These are phyloP conservation scores for Capromys pilorides DNA, from an alignment of 2,797 vertebrate genomes.

Conservation along the genomic window DNA sequence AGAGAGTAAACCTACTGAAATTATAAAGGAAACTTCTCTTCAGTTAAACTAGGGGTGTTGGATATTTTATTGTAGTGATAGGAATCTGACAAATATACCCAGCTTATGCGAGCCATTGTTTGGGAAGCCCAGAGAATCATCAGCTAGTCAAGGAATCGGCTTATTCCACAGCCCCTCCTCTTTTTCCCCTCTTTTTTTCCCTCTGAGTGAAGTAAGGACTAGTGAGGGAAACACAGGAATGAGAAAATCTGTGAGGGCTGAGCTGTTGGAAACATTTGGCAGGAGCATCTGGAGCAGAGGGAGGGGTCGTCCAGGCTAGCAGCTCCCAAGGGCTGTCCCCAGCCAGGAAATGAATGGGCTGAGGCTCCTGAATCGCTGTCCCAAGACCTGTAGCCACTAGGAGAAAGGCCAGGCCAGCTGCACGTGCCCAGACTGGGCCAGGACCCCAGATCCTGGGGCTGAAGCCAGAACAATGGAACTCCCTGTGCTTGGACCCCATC, in stretches of 20 bases:
- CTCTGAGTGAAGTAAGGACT: neutral
- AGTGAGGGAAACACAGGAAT: neutral
- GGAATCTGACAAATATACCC: neutral
- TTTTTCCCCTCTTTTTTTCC: neutral
- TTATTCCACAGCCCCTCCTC: neutral
- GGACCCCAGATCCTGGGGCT: conserved; percentile 30
- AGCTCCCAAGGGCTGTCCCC: neutral
- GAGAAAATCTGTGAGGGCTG: neutral
- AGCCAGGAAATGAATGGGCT: neutral
- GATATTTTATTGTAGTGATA: neutral
- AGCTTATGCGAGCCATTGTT: neutral
- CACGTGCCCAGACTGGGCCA: neutral
- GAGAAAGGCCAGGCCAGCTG: conserved; percentile 25
- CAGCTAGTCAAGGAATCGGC: neutral
- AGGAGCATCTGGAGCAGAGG: neutral
- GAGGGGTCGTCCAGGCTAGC: neutral
- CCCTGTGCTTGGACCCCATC: neutral
- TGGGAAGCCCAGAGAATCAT: fast-evolving
- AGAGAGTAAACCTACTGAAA: neutral
- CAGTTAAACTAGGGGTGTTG: neutral
- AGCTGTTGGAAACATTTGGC: neutral
- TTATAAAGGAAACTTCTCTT: neutral
- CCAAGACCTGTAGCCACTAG: neutral
- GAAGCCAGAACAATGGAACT: conserved; percentile 62
- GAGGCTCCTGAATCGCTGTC: neutral